These are phyloP conservation scores for Leptinotarsa defecta DNA, from an alignment of 1,140 invertebrate species.

Conservation along the genomic window DNA sequence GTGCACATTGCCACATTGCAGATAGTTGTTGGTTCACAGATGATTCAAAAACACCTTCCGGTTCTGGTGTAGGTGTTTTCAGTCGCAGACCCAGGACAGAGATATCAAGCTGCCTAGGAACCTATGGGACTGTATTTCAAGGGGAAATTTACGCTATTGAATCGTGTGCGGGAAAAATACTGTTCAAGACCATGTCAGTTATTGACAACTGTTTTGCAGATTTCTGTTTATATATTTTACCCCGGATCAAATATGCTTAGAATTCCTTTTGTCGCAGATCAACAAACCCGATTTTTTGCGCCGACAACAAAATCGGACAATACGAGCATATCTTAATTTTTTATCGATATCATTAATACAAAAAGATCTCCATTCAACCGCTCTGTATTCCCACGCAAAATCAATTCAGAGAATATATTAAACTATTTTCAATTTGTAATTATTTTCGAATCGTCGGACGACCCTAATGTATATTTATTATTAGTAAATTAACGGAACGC, in stretches of 20 bases:
- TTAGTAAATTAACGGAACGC: conserved; percentile 17
- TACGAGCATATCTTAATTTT: conserved; percentile 14
- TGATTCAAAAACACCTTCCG: too few species aligned
- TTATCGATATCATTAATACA: conserved; percentile 25
- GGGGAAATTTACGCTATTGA: too few species aligned
- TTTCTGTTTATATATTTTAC: neutral
- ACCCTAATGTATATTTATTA: conserved; percentile 27
- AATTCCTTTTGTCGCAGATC: neutral
- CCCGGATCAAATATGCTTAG: neutral
- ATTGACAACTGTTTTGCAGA: neutral
- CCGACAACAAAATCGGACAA: neutral
- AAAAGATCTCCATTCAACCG: conserved; percentile 11
- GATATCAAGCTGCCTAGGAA: too few species aligned
- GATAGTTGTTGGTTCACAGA: too few species aligned
- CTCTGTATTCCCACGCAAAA: conserved; percentile 27
- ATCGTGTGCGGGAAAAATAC: too few species aligned
- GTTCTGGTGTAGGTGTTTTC: too few species aligned
- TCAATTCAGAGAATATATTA: conserved; percentile 28
- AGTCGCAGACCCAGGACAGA: too few species aligned
- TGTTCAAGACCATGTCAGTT: too few species aligned
- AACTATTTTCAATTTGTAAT: conserved; percentile 32
- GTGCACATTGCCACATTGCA: too few species aligned
- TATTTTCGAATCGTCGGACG: conserved; percentile 24
- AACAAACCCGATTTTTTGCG: neutral
- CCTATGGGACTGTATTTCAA: too few species aligned